Evolutionary conservation across 2,888 invertebrate species (phyloP), one percentile per base, ranked within the genome.

Genomic region (Drosophila mimica): DNA sequence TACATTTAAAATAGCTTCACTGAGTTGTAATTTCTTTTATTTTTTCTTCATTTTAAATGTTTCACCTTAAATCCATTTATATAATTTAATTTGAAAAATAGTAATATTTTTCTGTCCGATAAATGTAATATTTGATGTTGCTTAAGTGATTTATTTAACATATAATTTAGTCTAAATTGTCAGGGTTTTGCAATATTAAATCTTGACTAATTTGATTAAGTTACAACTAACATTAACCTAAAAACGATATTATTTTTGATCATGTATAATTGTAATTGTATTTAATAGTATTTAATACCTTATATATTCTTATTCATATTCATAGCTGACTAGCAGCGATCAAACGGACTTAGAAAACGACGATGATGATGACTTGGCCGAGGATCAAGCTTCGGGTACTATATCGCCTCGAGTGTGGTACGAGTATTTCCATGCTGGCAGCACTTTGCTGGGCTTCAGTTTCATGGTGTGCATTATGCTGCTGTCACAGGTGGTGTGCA

Each of bases 401-500:
- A 88, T 94, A n/a, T 91, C 93, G 0, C 81, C 78, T 0, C 91
- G 86, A 25, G 92, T 94, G 15, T 94, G 94, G 92, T 84, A 76
- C 49, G 88, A 92, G 53, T 94, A 94, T 81, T 94, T 94, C 48
- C 86, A 87, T 2, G 92, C 94, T 4, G 95, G 95, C 15, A 94
- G 94, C 28, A 94, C 94, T 58, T 88, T 92, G 1, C 91, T 92
- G 51, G 91, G 94, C 11, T 92, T 95, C 0, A 78, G 91, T 2
- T 79, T 94, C 1, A 93, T 95, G 62, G 80, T 94, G 0, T 36
- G 94, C 0, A 90, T 94, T 0, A 94, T 94, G 86, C 8, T 95
- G 9, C 28, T 95, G n/a, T 94, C 95, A 0, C 95, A 95, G 92
- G 78, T 93, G 1, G 91, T 94, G 1, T 94, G 94, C 40, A 95